A percentile compares a stretch with the other conserved stretches of the same genome.
Conservation (phyloP, 2,797 vertebrate species). For the Chelon labrosus region DNA sequence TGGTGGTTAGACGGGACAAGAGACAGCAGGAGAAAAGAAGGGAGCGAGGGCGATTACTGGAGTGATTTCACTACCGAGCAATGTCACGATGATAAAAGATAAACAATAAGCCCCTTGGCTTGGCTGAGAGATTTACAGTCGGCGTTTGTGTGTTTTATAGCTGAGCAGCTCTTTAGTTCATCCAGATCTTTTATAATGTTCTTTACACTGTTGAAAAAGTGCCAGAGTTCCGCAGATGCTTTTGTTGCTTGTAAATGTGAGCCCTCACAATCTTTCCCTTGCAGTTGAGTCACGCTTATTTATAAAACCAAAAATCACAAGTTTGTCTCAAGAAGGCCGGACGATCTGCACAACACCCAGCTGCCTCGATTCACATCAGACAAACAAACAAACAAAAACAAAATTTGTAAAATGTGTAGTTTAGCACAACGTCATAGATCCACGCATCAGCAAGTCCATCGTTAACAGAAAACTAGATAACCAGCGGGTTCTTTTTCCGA, state of each 20-base stretch:
- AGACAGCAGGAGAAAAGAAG: conserved; percentile 7
- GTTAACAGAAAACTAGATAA: neutral
- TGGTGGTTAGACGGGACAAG: conserved; percentile 5
- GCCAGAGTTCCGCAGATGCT: conserved; percentile 32
- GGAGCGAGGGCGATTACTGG: conserved; percentile 22
- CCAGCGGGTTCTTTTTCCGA: neutral
- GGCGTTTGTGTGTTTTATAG: conserved; percentile 29
- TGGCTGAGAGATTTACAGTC: conserved; percentile 34
- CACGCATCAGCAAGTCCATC: neutral
- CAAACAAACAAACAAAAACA: neutral
- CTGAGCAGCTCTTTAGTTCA: conserved; percentile 25
- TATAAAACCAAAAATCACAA: conserved; percentile 12
- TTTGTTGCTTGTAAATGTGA: conserved; percentile 18
- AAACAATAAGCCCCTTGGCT: conserved; percentile 28
- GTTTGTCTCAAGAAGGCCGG: too few relatives aligned
- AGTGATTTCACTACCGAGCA: conserved; percentile 44
- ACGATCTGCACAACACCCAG: neutral
- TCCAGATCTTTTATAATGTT: conserved; percentile 36
- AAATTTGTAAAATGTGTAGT: neutral
- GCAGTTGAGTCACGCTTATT: conserved; percentile 27
- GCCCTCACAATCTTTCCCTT: conserved; percentile 11
- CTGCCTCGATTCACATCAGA: neutral
- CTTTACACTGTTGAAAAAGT: conserved; percentile 23
- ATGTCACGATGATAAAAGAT: conserved; percentile 41
- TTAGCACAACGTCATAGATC: neutral